These are phyloP conservation scores for Tetramorium parvispinum DNA, from an alignment of 1,140 invertebrate species.

Conservation along the genomic window DNA sequence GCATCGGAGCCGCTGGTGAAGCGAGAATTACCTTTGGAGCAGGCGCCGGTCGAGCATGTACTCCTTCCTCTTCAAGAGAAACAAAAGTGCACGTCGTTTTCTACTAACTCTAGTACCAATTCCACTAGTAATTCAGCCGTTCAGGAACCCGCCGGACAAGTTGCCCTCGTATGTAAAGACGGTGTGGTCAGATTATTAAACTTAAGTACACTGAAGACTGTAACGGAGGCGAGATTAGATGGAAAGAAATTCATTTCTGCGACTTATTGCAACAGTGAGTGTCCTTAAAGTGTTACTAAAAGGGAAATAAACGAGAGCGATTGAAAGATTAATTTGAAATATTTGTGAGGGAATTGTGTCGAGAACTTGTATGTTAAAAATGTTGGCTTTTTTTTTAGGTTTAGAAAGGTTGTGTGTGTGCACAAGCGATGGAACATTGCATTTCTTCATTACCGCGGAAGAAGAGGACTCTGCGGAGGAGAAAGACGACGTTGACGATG, in stretches of 20 bases:
- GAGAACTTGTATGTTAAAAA: neutral
- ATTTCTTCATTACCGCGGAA: slow-evolving; percentile 92
- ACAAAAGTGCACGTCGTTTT: slow-evolving; percentile 47
- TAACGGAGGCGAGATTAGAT: slow-evolving; percentile 88
- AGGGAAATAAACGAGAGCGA: neutral
- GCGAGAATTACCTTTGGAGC: slow-evolving; percentile 87
- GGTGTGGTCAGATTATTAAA: slow-evolving; percentile 90
- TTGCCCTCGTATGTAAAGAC: slow-evolving; percentile 89
- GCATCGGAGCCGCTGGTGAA: slow-evolving; percentile 88
- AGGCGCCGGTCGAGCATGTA: slow-evolving; percentile 89
- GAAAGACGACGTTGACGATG: slow-evolving; percentile 89
- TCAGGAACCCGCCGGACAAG: slow-evolving; percentile 80
- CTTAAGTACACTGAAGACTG: slow-evolving; percentile 87
- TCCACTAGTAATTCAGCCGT: slow-evolving; percentile 37
- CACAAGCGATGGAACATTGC: slow-evolving; percentile 91
- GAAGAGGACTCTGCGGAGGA: slow-evolving; percentile 89
- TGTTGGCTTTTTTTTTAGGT: slow-evolving; percentile 83
- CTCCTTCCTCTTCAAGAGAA: slow-evolving; percentile 88
- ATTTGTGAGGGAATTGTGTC: neutral
- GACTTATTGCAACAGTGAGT: slow-evolving; percentile 91
- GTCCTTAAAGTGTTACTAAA: neutral
- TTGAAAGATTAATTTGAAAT: neutral
- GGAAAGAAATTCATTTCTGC: slow-evolving; percentile 91
- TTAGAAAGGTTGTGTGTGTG: slow-evolving; percentile 94
- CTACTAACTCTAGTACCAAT: slow-evolving; percentile 47